Evolutionary conservation across 2,888 invertebrate species (phyloP), one percentile per base, ranked within the genome.

Genomic region (Acanthoscelides obtectus): DNA sequence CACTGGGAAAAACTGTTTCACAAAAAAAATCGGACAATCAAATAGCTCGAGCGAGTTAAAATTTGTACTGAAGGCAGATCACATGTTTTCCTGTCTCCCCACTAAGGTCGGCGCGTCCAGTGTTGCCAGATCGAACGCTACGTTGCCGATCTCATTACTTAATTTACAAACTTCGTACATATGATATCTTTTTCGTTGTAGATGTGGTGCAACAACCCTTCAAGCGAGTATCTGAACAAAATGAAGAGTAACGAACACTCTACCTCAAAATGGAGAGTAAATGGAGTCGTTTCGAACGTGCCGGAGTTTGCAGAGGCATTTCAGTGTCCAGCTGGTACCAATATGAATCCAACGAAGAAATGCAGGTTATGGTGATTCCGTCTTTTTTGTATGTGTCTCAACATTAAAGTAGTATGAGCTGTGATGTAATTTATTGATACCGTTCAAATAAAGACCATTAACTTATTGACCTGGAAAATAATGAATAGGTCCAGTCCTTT

Each of bases 271-370:
- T 84, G 78, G 76, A 78, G 86, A 70, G 84, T 85, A 0, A 84
- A 82, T 45, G 86, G 86, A 0, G 77, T 83, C 2, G 75, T 85
- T n/a, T 84, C 85, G 3, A 85, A 86, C 72, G 84, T 84, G 83
- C 75, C 80, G 63, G 84, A 85, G 69, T 86, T 86, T 77, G 77
- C 85, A 0, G 75, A 81, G 20, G 84, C 84, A 0, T 86, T 85
- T 72, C 77, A 79, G 68, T 86, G 86, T 76, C 81, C 83, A 0
- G 71, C 74, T 3, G 83, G 81, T 17, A 83, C 82, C 69, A 73
- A 74, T 0, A 85, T 86, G 85, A 85, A 86, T 74, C 85, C 85
- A 0, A 75, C 70, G 63, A 77, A 79, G 3, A 85, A 84, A 76
- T 86, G 86, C 72, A 75, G 45, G 8, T 45, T 45, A 45, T 45